Evolutionary conservation across 2,113 vertebrate species (phyloP).

Genomic region (Laticauda laticaudata): DNA sequence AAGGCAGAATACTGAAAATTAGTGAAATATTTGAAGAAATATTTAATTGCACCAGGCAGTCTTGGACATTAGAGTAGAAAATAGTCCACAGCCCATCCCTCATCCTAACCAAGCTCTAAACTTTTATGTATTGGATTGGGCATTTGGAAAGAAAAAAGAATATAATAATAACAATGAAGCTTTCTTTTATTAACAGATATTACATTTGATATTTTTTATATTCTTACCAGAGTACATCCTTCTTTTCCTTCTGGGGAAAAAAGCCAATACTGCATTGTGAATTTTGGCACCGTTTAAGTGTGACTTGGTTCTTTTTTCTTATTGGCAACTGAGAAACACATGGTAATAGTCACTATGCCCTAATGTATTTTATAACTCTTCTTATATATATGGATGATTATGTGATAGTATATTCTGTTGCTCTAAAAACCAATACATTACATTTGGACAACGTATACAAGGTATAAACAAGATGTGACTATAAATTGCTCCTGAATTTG

Average conservation of each 20-base stretch:
- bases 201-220: neutral
- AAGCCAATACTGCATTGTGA: neutral
- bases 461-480: neutral
- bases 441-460: neutral
- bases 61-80: neutral
- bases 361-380: neutral
- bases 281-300: neutral
- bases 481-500: neutral
- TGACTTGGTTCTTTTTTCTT: neutral
- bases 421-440: neutral
- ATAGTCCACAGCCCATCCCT: neutral
- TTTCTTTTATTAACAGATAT: neutral
- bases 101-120: neutral
- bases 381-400: neutral
- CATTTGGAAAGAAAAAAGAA: neutral
- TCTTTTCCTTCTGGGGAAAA: neutral
- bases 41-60: neutral
- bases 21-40: conserved; percentile 34
- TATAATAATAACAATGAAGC: neutral
- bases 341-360: neutral
- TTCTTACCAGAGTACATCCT: neutral
- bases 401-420: neutral
- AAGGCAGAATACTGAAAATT: conserved; percentile 34
- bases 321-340: neutral
- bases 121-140: neutral